A percentile compares a stretch with the other conserved stretches of the same genome.
These are phyloP conservation scores for Ammospiza caudacuta DNA, from an alignment of 2,113 vertebrate genomes.

Conservation along the genomic window DNA sequence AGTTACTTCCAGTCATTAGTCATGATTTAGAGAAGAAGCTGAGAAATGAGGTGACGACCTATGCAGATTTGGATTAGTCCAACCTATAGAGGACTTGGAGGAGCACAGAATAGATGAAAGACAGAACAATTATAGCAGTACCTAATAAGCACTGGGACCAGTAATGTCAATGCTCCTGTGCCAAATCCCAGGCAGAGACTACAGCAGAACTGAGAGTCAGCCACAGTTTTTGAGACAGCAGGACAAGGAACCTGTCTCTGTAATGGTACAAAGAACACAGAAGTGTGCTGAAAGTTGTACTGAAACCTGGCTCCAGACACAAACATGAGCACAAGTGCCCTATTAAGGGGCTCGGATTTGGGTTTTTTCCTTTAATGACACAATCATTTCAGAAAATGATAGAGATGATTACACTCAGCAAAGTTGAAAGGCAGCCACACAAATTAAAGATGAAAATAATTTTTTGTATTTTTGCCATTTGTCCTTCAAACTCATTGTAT, in stretches of 20 bases:
- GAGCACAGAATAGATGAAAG: not conserved
- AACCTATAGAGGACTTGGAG: not conserved
- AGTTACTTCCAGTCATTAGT: slow-evolving; percentile 26
- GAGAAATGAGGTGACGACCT: slow-evolving; percentile 10
- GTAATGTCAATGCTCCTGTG: fast-evolving
- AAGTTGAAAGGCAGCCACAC: not conserved
- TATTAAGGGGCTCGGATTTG: not conserved
- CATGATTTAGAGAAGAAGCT: slow-evolving; percentile 6
- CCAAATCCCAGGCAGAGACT: not conserved
- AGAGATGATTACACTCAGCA: not conserved
- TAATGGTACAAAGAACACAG: not conserved
- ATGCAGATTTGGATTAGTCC: not conserved
- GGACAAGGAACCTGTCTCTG: not conserved
- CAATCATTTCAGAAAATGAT: not conserved
- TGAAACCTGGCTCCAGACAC: not conserved
- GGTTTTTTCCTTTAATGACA: not conserved
- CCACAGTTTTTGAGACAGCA: not conserved
- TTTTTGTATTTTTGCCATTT: not conserved
- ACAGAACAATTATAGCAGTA: not conserved
- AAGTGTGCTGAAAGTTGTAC: not conserved
- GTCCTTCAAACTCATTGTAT: not conserved
- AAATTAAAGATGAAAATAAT: not conserved
- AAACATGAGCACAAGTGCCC: not conserved
- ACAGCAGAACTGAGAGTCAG: not conserved
- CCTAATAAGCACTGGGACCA: not conserved